phyloP scores from a whole-genome alignment of 1,140 invertebrate genomes.

The Lordiphosa clarofinis region DNA sequence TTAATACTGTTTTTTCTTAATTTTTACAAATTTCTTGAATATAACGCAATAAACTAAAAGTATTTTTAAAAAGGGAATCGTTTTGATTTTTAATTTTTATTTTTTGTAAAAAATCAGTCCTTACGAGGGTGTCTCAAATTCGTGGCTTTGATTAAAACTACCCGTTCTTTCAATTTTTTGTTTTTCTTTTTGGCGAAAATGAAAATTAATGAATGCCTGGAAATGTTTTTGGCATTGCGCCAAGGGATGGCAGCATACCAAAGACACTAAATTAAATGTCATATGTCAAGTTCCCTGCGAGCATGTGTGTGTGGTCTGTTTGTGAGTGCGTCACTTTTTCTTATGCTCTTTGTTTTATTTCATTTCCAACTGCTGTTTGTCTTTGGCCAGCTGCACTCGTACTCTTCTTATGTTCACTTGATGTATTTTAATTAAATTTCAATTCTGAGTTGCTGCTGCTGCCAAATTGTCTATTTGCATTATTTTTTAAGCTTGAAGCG shows the following conservation, averaged over 20 bases:
- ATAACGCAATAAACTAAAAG: no score
- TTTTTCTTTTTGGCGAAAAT: constrained; percentile 47
- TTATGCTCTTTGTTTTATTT: constrained; percentile 40
- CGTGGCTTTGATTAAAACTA: constrained; percentile 17
- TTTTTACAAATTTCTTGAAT: no score
- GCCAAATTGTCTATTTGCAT: constrained; percentile 26
- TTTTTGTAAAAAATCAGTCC: no score
- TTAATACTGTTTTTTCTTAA: no score
- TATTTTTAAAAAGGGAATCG: no score
- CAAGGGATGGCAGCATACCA: constrained; percentile 64
- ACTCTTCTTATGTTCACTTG: constrained; percentile 43
- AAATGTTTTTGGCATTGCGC: constrained; percentile 71
- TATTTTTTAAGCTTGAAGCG: constrained; percentile 1
- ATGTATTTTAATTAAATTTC: constrained; percentile 73
- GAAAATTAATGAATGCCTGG: constrained; percentile 76
- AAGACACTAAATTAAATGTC: constrained; percentile 77
- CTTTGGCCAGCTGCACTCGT: constrained; percentile 45
- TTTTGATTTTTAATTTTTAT: no score
- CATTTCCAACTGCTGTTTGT: constrained; percentile 61
- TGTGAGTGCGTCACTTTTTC: constrained; percentile 20
- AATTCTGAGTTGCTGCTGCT: constrained; percentile 18
- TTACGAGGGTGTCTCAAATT: constrained; percentile 4
- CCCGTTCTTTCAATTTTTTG: constrained; percentile 17
- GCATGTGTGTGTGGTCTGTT: constrained; percentile 8
- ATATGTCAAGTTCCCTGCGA: constrained; percentile 60